phyloP scores from a whole-genome alignment of 1,140 invertebrate species.

The Penaeus vannamei region DNA sequence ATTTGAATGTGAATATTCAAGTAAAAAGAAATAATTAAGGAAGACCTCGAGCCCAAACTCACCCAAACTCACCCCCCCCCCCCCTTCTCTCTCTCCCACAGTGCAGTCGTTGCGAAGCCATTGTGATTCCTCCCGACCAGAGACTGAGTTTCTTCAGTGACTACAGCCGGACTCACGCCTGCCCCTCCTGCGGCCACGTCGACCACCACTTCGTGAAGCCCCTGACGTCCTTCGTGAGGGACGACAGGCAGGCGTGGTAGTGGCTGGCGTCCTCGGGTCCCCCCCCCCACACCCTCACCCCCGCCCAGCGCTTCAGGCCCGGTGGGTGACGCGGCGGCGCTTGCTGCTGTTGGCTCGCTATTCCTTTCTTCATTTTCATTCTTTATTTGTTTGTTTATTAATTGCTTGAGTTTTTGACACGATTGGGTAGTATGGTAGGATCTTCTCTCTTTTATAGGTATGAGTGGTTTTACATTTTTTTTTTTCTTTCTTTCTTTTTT shows the following conservation, averaged over 20 bases:
- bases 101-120: slow-evolving; percentile 92
- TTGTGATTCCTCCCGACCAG: slow-evolving; percentile 87
- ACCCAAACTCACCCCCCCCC: background rate
- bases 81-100: slow-evolving; percentile 71
- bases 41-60: background rate
- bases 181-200: slow-evolving; percentile 89
- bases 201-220: slow-evolving; percentile 97
- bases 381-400: too few species aligned
- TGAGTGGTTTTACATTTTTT: too few species aligned
- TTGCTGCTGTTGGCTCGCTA: too few species aligned
- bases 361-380: too few species aligned
- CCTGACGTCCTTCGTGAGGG: slow-evolving; percentile 73
- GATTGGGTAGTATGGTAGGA: too few species aligned
- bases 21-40: too few species aligned
- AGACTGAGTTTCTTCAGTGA: slow-evolving; percentile 94
- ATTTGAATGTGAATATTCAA: too few species aligned
- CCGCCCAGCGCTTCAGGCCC: too few species aligned
- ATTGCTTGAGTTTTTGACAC: too few species aligned
- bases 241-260: slow-evolving; percentile 62
- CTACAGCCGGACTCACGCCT: slow-evolving; percentile 92
- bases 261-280: slow-evolving; percentile 11
- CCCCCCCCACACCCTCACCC: slow-evolving; percentile 11
- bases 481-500: too few species aligned
- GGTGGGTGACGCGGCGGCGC: background rate
- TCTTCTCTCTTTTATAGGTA: too few species aligned